Base-by-base conservation (phyloP, 2,113 vertebrate species). In the Colaptes auratus region DNA sequence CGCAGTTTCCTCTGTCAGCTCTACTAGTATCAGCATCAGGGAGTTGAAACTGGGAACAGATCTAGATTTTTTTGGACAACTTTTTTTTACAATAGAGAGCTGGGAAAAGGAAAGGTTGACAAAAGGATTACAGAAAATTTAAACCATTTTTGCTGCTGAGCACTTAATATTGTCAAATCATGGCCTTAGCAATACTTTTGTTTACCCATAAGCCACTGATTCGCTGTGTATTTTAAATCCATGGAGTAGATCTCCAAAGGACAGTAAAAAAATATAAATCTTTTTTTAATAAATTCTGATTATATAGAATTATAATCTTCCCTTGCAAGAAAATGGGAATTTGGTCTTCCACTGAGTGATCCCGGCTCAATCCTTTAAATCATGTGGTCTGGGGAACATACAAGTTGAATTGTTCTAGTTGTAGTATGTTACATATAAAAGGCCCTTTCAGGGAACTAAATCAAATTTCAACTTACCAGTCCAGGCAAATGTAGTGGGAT, bases 361-460 rank as follows among this genome's bases (percentile, higher is more conserved):
- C 55, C 70, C 84, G 71, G 33, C 86, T 71, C 96, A 89, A 94
- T 91, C 78, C 74, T 63, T 48, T 92, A 97, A 96, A 95, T 93
- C 82, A 75, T 85, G 50, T 88, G 83, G 56, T 95, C 82, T 79
- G 30, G 85, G 83, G 81, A 93, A 94, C 69, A 77, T 70, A 56
- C n/a, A 73, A 75, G 33, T 64, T 92, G 69, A 86, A 79, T 24
- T 90, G 15, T 6, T 90, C 81, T 16, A 0, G 84, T 92, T 94
- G 75, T 73, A 95, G 83, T 88, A 92, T 95, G 70, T 92, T 86
- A 44, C 42, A 72, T 92, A 88, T 69, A 81, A 96, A 96, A 93
- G 70, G 53, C 46, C 69, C 46, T 33, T 94, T 96, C 84, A 72
- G 33, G 90, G 86, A 96, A 60, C 83, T 96, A 93, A 95, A 96